Evolutionary conservation across 2,113 vertebrate genomes (phyloP).

Genomic region (Myotis davidii): DNA sequence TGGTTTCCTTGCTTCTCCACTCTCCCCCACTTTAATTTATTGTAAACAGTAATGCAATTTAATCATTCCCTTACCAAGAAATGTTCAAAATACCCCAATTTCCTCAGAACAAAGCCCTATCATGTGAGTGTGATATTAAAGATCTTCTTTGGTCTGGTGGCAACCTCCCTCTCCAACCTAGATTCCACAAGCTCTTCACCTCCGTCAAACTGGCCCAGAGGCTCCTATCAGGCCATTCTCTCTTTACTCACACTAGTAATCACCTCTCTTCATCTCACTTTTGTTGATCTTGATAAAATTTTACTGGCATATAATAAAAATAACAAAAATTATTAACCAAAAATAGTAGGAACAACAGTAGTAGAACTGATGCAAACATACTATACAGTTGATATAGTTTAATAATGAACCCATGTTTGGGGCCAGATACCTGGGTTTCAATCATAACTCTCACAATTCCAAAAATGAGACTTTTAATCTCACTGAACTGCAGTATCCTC

Average conservation of each 20-base stretch:
- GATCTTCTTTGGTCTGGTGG: fast-evolving
- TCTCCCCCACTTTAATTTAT: neutral
- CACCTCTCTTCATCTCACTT: neutral
- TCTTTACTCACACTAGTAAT: neutral
- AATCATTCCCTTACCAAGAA: neutral
- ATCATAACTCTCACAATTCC: neutral
- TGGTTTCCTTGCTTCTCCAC: neutral
- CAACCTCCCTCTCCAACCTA: neutral
- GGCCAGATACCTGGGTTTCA: neutral
- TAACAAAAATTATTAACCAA: neutral
- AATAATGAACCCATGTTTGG: neutral
- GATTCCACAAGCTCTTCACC: neutral
- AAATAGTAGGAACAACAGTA: neutral
- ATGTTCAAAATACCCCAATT: neutral
- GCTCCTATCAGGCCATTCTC: neutral
- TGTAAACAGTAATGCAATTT: neutral
- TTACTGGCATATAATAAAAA: neutral
- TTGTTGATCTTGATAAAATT: neutral
- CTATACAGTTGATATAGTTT: neutral
- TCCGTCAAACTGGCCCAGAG: neutral
- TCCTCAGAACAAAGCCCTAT: neutral
- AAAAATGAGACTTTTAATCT: neutral
- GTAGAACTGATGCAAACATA: neutral
- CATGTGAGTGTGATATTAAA: neutral
- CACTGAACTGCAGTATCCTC: neutral